Conservation (phyloP, 2,797 vertebrate species). For the Acrocephalus scirpaceus region DNA sequence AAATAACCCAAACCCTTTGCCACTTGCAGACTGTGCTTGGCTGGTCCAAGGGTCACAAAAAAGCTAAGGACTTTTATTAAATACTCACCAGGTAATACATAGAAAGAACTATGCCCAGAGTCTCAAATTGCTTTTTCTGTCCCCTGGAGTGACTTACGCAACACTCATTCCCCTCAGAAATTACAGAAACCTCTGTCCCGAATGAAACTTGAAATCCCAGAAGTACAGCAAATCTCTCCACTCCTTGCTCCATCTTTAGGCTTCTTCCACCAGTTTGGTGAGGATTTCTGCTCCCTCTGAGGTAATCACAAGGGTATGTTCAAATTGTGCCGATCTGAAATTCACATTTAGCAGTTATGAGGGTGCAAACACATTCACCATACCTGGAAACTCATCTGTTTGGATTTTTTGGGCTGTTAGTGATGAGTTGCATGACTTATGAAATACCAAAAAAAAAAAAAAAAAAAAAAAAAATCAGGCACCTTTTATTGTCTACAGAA, state of each 20-base stretch:
- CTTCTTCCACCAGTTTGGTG: slow-evolving; percentile 73
- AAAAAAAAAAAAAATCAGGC: background rate
- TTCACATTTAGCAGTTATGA: slow-evolving; percentile 56
- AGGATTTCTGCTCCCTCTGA: slow-evolving; percentile 87
- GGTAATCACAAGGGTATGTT: slow-evolving; percentile 91
- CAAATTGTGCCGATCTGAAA: slow-evolving; percentile 89
- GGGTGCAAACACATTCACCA: background rate
- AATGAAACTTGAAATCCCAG: background rate
- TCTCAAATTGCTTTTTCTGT: background rate
- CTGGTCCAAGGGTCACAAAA: background rate
- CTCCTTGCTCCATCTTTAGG: slow-evolving; percentile 35
- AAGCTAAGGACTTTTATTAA: slow-evolving; percentile 21
- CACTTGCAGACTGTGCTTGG: background rate
- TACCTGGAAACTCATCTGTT: background rate
- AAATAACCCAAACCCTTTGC: background rate
- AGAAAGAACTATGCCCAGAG: background rate
- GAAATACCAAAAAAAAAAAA: background rate
- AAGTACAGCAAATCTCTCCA: background rate
- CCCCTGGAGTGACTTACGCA: background rate
- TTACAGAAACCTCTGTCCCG: background rate
- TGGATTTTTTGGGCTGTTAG: background rate
- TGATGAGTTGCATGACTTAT: background rate
- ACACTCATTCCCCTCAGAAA: background rate
- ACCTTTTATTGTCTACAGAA: slow-evolving; percentile 92
- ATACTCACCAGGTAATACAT: slow-evolving; percentile 1